Evolutionary conservation across 2,888 invertebrate genomes (phyloP).

Genomic region (Eutolmus rufibarbis): DNA sequence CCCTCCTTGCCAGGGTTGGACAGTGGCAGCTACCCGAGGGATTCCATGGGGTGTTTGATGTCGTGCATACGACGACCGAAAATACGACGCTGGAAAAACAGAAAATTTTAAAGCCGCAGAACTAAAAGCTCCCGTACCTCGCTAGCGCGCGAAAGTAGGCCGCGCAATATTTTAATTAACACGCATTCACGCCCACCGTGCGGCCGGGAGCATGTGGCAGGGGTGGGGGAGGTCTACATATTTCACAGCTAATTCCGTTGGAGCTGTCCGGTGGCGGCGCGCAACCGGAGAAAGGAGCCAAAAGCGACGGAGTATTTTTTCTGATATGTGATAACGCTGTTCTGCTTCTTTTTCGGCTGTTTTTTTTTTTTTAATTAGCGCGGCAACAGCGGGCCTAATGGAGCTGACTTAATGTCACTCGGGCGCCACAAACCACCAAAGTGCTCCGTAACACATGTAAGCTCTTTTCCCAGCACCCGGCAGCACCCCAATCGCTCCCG

Average conservation of each 20-base stretch:
- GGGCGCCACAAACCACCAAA: constrained; percentile 26
- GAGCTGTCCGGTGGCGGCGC: not conserved
- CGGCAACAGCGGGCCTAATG: constrained; percentile 14
- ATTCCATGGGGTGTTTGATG: not conserved
- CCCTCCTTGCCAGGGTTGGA: not conserved
- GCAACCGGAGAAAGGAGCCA: not conserved
- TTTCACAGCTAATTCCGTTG: constrained; percentile 12
- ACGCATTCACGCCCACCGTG: not conserved
- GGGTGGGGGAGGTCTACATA: not conserved
- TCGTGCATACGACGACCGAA: not conserved
- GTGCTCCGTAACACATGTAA: constrained; percentile 31
- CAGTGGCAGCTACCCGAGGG: not conserved
- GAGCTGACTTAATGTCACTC: constrained; percentile 37
- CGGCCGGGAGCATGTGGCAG: not conserved
- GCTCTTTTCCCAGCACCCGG: not conserved
- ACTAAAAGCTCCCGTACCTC: not conserved
- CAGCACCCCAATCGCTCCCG: not conserved
- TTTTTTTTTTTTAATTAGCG: constrained; percentile 4
- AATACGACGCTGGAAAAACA: not conserved
- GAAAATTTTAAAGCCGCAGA: not conserved
- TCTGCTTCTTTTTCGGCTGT: not conserved
- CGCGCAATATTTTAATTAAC: constrained; percentile 23
- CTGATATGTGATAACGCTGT: constrained; percentile 24
- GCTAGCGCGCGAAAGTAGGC: not conserved
- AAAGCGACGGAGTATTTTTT: not conserved